Base-by-base conservation (phyloP, 2,113 vertebrate species). In the Podiceps cristatus region DNA sequence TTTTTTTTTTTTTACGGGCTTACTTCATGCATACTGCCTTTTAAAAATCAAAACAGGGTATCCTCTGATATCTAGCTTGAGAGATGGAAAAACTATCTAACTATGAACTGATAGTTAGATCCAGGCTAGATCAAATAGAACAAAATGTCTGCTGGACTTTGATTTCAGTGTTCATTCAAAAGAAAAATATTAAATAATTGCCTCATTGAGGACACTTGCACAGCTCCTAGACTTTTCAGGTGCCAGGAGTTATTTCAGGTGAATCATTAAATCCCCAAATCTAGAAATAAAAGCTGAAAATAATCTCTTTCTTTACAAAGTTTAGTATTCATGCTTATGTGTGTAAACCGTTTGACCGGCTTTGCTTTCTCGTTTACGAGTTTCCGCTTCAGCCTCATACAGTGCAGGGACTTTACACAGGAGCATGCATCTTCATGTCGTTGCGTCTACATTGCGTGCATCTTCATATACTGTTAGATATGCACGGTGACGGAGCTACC, bases 231-330 rank as follows among this genome's bases (percentile, higher is more conserved):
- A 63, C 11, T 52, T 72, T 78, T 47, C 53, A 63, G 8, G 28
- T 75, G 20, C 37, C 40, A 59, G 27, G 56, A 67, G 18, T 84
- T 81, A 33, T 56, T 91, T 93, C 55, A 86, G 55, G 58, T 91
- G 47, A 80, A 85, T 79, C 89, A 89, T 75, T 94, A 62, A 85
- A 68, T 90, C 56, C 64, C 83, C 55, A 45, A 59, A 92, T 94
- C 92, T 91, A 58, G 81, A 84, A 93, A 47, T 71, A 27, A 91
- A 93, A 88, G 33, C 77, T 80, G 62, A 33, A 27, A 81, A 68
- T 37, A 93, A 59, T 4, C 3, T 24, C n/a, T 87, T 93, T 94
- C 75, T 95, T 95, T 22, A 23, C 8, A 59, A 80, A 22, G 4
- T 71, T 94, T 71, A 71, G 37, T 91, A 19, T 88, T 86, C 56